A percentile compares a stretch with the other conserved stretches of the same genome.
These are phyloP conservation scores for Ophion costatus DNA, from an alignment of 2,888 invertebrate species.

Conservation along the genomic window DNA sequence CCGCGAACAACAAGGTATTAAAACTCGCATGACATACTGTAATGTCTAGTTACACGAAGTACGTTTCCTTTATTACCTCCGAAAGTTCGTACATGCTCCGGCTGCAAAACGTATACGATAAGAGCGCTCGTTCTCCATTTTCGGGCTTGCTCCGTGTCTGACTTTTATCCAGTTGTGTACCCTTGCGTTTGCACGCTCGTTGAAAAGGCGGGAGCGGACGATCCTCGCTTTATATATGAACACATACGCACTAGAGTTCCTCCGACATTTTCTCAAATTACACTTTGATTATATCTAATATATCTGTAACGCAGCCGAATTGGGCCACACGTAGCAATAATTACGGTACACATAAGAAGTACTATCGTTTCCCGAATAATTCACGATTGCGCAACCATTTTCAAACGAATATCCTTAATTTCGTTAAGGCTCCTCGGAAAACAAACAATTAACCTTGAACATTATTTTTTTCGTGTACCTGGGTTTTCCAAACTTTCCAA, in stretches of 20 bases:
- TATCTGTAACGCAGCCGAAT: neutral
- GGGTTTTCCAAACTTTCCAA: neutral
- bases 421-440: too few species aligned
- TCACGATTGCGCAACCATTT: too few species aligned
- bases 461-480: neutral
- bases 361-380: too few species aligned
- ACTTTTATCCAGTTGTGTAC: neutral
- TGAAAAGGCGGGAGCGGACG: too few species aligned
- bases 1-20: constrained; percentile 23
- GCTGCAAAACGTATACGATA: constrained; percentile 37
- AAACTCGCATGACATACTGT: constrained; percentile 41
- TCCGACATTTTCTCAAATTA: neutral
- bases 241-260: neutral
- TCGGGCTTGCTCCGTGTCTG: neutral
- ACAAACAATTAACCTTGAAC: neutral
- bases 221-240: too few species aligned
- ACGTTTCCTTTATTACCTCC: constrained; percentile 53
- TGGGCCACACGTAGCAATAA: too few species aligned
- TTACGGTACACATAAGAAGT: too few species aligned
- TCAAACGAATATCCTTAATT: too few species aligned
- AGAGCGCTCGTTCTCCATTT: constrained; percentile 18
- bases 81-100: constrained; percentile 14
- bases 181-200: neutral
- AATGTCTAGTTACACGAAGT: constrained; percentile 27
- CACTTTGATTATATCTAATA: neutral